phyloP scores from a whole-genome alignment of 2,888 invertebrate species.

The Netelia inedita region DNA sequence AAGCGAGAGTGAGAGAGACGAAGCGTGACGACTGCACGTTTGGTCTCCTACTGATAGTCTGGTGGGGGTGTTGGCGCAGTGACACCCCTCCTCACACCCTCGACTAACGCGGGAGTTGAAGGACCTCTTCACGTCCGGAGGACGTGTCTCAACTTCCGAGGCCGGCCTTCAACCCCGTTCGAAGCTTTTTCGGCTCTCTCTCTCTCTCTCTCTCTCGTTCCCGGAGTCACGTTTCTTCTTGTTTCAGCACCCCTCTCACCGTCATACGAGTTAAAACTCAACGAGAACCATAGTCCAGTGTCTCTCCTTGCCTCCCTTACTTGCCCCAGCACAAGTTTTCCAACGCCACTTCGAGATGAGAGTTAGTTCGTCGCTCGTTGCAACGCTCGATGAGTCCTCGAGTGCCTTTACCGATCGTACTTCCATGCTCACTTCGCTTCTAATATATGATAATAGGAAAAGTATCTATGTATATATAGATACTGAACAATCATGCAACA shows the following conservation, averaged over 20 bases:
- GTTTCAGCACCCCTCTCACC: slow-evolving; percentile 16
- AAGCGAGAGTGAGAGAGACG: background rate
- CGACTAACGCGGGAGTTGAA: slow-evolving; percentile 54
- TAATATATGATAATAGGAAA: slow-evolving; percentile 62
- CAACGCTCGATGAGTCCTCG: slow-evolving; percentile 50
- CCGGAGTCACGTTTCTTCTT: slow-evolving; percentile 42
- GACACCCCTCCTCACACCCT: slow-evolving; percentile 35
- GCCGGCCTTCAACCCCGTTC: slow-evolving; percentile 61
- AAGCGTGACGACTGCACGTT: slow-evolving; percentile 28
- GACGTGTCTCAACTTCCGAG: slow-evolving; percentile 75
- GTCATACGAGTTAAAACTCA: slow-evolving; percentile 30
- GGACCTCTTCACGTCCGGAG: slow-evolving; percentile 69
- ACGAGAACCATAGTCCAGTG: slow-evolving; percentile 46
- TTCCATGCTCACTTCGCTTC: slow-evolving; percentile 28
- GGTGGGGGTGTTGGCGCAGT: slow-evolving; percentile 24
- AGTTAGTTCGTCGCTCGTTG: slow-evolving; percentile 47
- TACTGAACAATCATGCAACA: slow-evolving; percentile 4
- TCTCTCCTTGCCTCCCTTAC: slow-evolving; percentile 22
- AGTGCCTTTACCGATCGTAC: slow-evolving; percentile 43
- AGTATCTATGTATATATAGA: background rate
- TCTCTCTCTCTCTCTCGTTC: slow-evolving; percentile 51
- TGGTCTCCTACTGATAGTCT: slow-evolving; percentile 20
- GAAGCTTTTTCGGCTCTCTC: slow-evolving; percentile 65
- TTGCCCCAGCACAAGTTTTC: slow-evolving; percentile 56
- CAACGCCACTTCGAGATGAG: slow-evolving; percentile 62